These are phyloP conservation scores for Meiosimyza decipiens DNA, from an alignment of 2,888 invertebrate genomes.

Conservation along the genomic window DNA sequence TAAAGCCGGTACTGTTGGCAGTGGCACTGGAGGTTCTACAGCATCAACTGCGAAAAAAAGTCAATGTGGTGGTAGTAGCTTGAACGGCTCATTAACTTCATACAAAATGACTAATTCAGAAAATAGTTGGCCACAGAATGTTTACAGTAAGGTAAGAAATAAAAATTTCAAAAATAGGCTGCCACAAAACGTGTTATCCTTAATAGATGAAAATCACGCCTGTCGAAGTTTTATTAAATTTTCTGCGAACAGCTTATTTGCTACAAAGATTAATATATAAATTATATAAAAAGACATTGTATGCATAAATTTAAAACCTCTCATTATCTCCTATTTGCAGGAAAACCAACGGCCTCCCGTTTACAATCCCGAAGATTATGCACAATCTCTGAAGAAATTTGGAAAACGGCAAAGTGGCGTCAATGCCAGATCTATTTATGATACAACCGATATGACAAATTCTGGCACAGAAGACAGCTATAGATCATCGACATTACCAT, in stretches of 20 bases:
- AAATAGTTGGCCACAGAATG: slow-evolving; percentile 63
- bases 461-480: slow-evolving; percentile 46
- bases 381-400: slow-evolving; percentile 82
- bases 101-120: slow-evolving; percentile 64
- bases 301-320: too few relatives aligned
- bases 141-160: slow-evolving; percentile 59
- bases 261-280: too few relatives aligned
- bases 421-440: slow-evolving; percentile 64
- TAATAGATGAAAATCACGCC: neutral
- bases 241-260: neutral
- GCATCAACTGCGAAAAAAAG: slow-evolving; percentile 49
- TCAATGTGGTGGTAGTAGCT: slow-evolving; percentile 58
- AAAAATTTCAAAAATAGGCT: too few relatives aligned
- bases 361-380: slow-evolving; percentile 92
- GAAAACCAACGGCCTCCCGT: slow-evolving; percentile 88
- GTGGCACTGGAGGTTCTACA: slow-evolving; percentile 43
- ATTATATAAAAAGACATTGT: too few relatives aligned
- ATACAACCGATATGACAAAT: slow-evolving; percentile 52
- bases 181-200: too few relatives aligned
- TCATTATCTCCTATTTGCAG: slow-evolving; percentile 62
- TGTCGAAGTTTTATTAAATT: neutral
- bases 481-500: slow-evolving; percentile 62
- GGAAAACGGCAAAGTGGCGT: slow-evolving; percentile 67
- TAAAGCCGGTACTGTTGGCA: slow-evolving; percentile 47
- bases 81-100: slow-evolving; percentile 61